Evolutionary conservation across 2,888 invertebrate species (phyloP), one percentile per base, ranked within the genome.

Genomic region (Tenthredo distinguenda): DNA sequence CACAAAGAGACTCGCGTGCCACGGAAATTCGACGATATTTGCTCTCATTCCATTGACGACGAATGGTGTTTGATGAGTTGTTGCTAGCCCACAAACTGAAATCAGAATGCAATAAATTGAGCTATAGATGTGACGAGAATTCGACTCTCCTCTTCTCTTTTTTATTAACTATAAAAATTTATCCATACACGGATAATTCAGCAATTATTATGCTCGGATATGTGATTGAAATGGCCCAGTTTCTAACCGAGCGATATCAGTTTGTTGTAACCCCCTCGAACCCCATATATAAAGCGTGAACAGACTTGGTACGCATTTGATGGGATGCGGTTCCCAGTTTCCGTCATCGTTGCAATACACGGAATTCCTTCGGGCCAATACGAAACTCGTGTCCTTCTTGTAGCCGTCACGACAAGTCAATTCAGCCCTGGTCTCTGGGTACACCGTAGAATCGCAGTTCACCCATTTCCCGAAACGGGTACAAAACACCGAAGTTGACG

Each of bases 1-100:
- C 26, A 43, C 9, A 85, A 93, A 94, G 4, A 94, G 85, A 3
- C 93, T 92, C 15, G 91, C 93, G 79, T 94, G 93, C 94, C 94
- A 94, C 0, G 94, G 94, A 85, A 93, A 93, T 62, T 94, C 92
- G 0, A 89, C 89, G n/a, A 92, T 86, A 0, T 89, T 87, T 3
- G 93, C 88, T 12, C 6, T 3, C 5, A 83, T 79, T 26, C 93
- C 93, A 74, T 91, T 88, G 5, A 91, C 88, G 55, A 93, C 89
- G 2, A 93, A 87, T 2, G 93, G 91, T 81, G 31, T 88, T 12
- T 85, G 72, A 40, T 68, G 15, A 18, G 82, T 82, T 18, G 87
- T 87, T 1, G 88, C 84, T 62, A 88, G 84, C 31, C 94, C 94
- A 86, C 94, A 94, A 81, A 87, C 94, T 94, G 89, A 81, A 91